A percentile compares a stretch with the other conserved stretches of the same genome.
Conservation (phyloP, 2,888 invertebrate species). For the Pyrgus malvae region DNA sequence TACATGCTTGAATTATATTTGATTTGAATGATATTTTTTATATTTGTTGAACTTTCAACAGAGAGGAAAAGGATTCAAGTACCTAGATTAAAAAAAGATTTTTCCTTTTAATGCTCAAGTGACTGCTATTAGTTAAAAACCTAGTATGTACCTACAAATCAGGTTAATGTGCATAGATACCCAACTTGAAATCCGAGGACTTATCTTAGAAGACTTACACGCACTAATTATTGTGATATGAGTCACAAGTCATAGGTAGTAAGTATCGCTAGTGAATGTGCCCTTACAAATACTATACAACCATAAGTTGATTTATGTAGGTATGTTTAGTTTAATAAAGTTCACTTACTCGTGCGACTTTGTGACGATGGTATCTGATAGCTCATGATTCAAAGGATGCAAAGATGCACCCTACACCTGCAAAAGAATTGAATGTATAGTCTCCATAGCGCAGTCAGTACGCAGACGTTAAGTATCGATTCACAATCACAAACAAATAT, state of each 20-base stretch:
- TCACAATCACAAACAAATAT: slow-evolving; percentile 36
- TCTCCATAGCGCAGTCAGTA: slow-evolving; percentile 39
- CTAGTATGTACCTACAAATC: neutral
- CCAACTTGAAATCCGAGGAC: neutral
- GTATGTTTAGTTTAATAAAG: neutral
- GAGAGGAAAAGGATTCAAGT: too few species aligned
- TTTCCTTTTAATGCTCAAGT: too few species aligned
- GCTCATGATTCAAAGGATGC: slow-evolving; percentile 90
- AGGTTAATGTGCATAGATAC: neutral
- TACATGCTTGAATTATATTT: too few species aligned
- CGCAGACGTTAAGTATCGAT: slow-evolving; percentile 54
- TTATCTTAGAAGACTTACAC: slow-evolving; percentile 20
- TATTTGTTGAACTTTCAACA: too few species aligned
- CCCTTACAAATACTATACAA: slow-evolving; percentile 8
- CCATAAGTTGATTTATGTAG: neutral
- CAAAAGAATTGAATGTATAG: slow-evolving; percentile 50
- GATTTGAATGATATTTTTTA: too few species aligned
- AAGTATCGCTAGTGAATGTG: slow-evolving; percentile 16
- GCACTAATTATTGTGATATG: slow-evolving; percentile 47
- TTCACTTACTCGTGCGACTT: slow-evolving; percentile 90
- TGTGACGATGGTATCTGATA: slow-evolving; percentile 91
- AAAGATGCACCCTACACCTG: slow-evolving; percentile 83
- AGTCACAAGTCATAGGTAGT: slow-evolving; percentile 50
- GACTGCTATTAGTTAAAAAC: too few species aligned
- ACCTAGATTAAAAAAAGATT: too few species aligned